Conservation (phyloP, 2,888 invertebrate species). For the Hetaerina titia region DNA sequence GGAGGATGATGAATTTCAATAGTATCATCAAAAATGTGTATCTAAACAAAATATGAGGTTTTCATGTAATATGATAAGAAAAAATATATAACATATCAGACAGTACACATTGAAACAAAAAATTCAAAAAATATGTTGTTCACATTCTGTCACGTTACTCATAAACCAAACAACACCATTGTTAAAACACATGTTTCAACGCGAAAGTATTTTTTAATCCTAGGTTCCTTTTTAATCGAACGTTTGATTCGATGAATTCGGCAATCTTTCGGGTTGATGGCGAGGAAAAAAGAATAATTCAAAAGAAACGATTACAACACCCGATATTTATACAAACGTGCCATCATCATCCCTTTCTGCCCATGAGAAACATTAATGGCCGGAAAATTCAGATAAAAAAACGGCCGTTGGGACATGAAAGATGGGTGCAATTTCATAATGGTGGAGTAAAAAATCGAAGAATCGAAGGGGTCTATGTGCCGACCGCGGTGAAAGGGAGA, state of each 20-base stretch:
- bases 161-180: too few relatives aligned
- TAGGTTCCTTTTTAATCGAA: too few relatives aligned
- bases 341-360: background rate
- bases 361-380: conserved; percentile 41
- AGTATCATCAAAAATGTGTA: too few relatives aligned
- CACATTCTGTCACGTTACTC: too few relatives aligned
- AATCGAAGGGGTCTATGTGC: conserved; percentile 3
- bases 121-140: too few relatives aligned
- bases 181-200: too few relatives aligned
- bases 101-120: too few relatives aligned
- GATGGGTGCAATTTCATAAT: background rate
- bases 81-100: too few relatives aligned
- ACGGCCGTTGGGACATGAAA: background rate
- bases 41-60: too few relatives aligned
- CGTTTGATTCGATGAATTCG: background rate
- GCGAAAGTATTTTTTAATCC: too few relatives aligned
- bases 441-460: background rate
- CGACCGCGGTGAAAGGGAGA: background rate
- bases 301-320: conserved; percentile 8
- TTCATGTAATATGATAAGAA: too few relatives aligned
- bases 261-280: background rate
- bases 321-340: conserved; percentile 29
- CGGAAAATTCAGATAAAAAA: conserved; percentile 20
- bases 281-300: background rate
- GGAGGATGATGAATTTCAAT: too few relatives aligned